Evolutionary conservation across 2,797 vertebrate genomes (phyloP), one percentile per base, ranked within the genome.

Genomic region (Sylvia borin): DNA sequence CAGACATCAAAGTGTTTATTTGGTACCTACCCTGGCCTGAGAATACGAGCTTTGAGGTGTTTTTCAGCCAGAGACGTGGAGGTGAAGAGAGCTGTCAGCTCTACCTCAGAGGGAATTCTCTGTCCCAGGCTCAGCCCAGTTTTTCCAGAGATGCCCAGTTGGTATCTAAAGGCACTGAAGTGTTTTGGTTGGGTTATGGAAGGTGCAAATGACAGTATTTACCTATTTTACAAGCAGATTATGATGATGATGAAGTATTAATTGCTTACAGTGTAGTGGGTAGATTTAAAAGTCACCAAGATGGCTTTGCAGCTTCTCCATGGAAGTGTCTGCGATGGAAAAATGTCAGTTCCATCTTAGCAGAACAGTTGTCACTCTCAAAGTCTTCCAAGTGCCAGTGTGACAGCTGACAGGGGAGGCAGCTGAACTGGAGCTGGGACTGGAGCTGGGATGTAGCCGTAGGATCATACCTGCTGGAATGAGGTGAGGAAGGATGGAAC

Each of bases 171-270:
- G 70, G 58, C 62, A 32, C 47, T 72, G 65, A 80, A 51, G 57
- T 77, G 47, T 58, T 75, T 77, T 92, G 65, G 27, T 31, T 65
- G 90, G 58, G 55, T 87, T 91, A 64, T 29, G 45, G 60, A 84
- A 82, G 64, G 60, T 51, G 34, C 17, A 45, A 80, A 74, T 80
- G 61, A 53, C 61, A 71, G n/a, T 10, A 62, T 27, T 81, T 87
- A 73, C 48, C 77, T 89, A 31, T 91, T 93, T 87, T 82, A 81
- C 83, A 65, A 64, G 74, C 68, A 88, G 78, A 91, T 94, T 29
- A 67, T 34, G 25, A 58, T 78, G 32, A 62, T 85, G 67, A 87
- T 45, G 83, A 73, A 82, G 27, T 47, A 86, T 51, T 92, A 70
- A 89, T 91, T 95, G 85, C 54, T 91, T 53, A 21, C 43, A 19